Conservation (phyloP, 2,797 vertebrate genomes). For the Anguilla anguilla region DNA sequence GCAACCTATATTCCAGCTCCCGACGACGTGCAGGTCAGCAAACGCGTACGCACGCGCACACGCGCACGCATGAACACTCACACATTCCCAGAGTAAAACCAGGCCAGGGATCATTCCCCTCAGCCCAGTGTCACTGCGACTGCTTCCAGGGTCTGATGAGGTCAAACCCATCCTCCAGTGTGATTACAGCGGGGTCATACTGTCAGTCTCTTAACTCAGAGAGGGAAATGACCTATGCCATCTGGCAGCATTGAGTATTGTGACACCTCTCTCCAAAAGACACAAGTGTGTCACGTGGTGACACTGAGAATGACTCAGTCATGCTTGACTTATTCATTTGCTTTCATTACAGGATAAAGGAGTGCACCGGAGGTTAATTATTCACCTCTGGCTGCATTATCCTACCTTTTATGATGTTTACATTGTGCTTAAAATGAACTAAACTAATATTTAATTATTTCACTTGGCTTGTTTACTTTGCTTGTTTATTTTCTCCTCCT, state of each 20-base stretch:
- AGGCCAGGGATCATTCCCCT: background rate
- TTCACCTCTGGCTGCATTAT: background rate
- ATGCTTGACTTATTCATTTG: background rate
- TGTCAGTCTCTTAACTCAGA: conserved; percentile 21
- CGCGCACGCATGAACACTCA: background rate
- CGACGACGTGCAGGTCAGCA: conserved; percentile 91
- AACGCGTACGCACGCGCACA: background rate
- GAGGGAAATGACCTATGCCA: background rate
- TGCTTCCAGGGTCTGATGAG: background rate
- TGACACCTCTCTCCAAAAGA: background rate
- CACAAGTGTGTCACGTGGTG: background rate
- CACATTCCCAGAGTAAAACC: background rate
- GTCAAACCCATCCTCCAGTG: background rate
- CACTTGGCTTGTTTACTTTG: background rate
- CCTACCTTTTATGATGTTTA: background rate
- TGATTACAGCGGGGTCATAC: background rate
- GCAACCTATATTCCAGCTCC: conserved; percentile 95
- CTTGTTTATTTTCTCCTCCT: background rate
- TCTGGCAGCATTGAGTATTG: background rate
- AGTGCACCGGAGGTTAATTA: background rate
- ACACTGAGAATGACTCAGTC: background rate
- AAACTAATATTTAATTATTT: background rate
- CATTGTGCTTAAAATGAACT: background rate
- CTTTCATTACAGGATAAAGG: background rate
- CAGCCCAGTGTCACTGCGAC: background rate